Evolutionary conservation across 2,888 invertebrate species (phyloP), one percentile per base, ranked within the genome.

Genomic region (Mesochorus sp.): DNA sequence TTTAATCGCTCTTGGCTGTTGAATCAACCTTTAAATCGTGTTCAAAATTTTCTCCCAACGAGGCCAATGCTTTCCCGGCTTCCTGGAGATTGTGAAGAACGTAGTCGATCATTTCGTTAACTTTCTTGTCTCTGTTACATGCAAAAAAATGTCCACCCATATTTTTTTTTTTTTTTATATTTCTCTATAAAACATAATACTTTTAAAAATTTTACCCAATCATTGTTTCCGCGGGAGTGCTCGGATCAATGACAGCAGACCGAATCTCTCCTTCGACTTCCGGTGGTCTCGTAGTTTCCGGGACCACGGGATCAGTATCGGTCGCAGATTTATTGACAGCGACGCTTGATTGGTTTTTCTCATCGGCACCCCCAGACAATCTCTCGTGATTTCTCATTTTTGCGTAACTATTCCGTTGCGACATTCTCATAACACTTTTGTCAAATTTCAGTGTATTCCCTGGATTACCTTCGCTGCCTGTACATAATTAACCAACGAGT

Each of bases 11-110:
- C 81, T 76, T 79, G 74, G 80, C 66, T 80, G 78, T 76, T 76
- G 80, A 68, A 59, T 86, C 85, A 87, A 90, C 89, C 87, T 90
- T 90, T 84, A 87, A 83, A 78, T 90, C 89, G 61, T 88, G 87
- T 75, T 90, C 90, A 81, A 88, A 85, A 79, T 88, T 89, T 57
- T 87, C 87, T 51, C 85, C 82, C 67, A 90, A 83, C 61, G 79
- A 83, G 26, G 84, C 84, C 80, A 90, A 80, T 19, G 85, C 84
- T 81, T 86, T 87, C 53, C 84, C 83, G n/a, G 88, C 89, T 73
- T 90, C 89, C 57, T 83, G 83, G 2, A 90, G 81, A 82, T 89
- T 89, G 74, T 84, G 79, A 24, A 87, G 85, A 1, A 86, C 85
- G 61, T 86, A 85, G n/a, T 88, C 86, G 57, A 90, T 83, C 78